These are phyloP conservation scores for Rhinopomastus cyanomelas DNA, from an alignment of 2,113 vertebrate genomes.

Conservation along the genomic window DNA sequence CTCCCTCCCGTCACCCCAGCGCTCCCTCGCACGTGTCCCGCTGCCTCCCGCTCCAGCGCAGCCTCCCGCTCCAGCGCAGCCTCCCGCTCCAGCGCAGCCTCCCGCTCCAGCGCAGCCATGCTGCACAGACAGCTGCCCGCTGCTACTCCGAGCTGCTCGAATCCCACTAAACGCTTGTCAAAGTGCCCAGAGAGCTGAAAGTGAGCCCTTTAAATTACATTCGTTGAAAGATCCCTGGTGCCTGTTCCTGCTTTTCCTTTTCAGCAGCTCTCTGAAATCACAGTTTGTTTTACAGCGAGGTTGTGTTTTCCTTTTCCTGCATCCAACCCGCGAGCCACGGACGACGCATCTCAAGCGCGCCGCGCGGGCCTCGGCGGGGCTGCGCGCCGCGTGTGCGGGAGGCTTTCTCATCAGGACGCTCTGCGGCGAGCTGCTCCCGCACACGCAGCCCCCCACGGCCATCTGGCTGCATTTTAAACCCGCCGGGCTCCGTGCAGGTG, in stretches of 20 bases:
- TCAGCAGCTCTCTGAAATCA: constrained; percentile 63
- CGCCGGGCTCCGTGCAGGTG: neutral
- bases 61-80: too few species aligned
- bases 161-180: constrained; percentile 71
- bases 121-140: constrained; percentile 34
- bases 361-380: constrained; percentile 44
- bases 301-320: constrained; percentile 60
- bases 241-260: constrained; percentile 67
- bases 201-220: constrained; percentile 73
- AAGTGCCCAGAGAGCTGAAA: constrained; percentile 49
- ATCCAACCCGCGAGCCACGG: constrained; percentile 62
- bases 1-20: neutral
- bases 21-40: neutral
- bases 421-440: neutral
- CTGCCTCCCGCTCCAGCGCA: too few species aligned
- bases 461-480: neutral
- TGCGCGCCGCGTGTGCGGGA: constrained; percentile 21
- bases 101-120: neutral
- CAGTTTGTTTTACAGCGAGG: constrained; percentile 64
- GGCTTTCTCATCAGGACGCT: too few species aligned
- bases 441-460: neutral
- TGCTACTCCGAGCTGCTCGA: constrained; percentile 56
- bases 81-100: too few species aligned
- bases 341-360: constrained; percentile 43
- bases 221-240: constrained; percentile 69